Conservation (phyloP, 2,888 invertebrate species). For the Lasioglossum marginatum region DNA sequence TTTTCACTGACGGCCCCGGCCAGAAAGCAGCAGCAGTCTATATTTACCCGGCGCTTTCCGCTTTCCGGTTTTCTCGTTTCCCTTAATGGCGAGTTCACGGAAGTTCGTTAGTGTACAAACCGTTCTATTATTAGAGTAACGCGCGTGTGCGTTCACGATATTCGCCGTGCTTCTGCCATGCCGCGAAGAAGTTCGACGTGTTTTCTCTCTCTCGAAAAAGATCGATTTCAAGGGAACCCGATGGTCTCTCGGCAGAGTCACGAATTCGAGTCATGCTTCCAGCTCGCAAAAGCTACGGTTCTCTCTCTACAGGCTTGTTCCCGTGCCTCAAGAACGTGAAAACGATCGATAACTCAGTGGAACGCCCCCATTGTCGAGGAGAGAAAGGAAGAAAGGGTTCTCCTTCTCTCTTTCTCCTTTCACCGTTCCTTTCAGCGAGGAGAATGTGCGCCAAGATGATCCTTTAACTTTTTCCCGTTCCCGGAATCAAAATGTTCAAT, state of each 20-base stretch:
- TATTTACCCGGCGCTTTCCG: conserved; percentile 69
- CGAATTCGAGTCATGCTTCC: conserved; percentile 70
- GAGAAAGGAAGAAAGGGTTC: conserved; percentile 60
- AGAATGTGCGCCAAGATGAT: conserved; percentile 55
- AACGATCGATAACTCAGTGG: conserved; percentile 79
- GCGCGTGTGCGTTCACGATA: conserved; percentile 7
- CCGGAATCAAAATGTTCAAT: conserved; percentile 43
- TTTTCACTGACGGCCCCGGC: conserved; percentile 70
- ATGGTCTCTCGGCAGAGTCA: conserved; percentile 62
- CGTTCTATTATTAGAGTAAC: conserved; percentile 69
- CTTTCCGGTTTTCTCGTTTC: conserved; percentile 73
- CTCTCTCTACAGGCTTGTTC: conserved; percentile 47
- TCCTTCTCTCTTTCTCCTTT: conserved; percentile 39
- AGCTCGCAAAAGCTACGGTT: conserved; percentile 42
- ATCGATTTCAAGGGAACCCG: conserved; percentile 53
- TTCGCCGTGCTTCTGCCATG: neutral
- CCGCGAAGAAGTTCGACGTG: conserved; percentile 10
- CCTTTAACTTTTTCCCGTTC: conserved; percentile 61
- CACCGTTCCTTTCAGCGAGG: conserved; percentile 38
- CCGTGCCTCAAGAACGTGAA: conserved; percentile 69
- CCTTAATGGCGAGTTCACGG: conserved; percentile 69
- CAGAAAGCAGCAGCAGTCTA: conserved; percentile 66
- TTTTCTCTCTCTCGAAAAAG: conserved; percentile 19
- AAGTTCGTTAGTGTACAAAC: conserved; percentile 70
- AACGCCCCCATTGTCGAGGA: conserved; percentile 76